Base-by-base conservation (phyloP, 2,113 vertebrate species). In the Macaca mulatta region DNA sequence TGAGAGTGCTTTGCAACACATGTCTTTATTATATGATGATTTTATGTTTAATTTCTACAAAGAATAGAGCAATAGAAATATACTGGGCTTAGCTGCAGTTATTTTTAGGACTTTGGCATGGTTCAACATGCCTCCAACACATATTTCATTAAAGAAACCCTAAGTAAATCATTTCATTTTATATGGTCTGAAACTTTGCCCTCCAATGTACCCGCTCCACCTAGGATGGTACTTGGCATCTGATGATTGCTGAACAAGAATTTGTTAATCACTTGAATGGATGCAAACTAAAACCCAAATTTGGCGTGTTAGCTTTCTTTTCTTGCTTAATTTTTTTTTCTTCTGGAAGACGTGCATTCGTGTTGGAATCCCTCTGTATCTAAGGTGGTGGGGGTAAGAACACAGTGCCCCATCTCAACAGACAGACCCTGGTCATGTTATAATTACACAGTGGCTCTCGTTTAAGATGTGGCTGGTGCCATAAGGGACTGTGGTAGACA, bases 41-140 rank as follows among this genome's bases (percentile, higher is more conserved):
- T 88, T 95, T 85, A 48, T 78, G 89, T 70, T 93, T 89, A 91
- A 80, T 74, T 75, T 85, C 87, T 89, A 40, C 2, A 92, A 93
- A 35, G 93, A 96, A 92, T 81, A 67, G n/a, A 80, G 23, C 40
- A 82, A 95, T 18, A n/a, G 16, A 94, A 90, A 78, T 32, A 72
- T 17, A 75, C 6, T 74, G 74, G 69, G 55, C 2, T 23, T 93
- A 80, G 5, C 8, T 22, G 35, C 70, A 87, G 61, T 48, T 93
- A 35, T 77, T 69, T 93, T 96, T 85, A 84, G 38, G 57, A 70
- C 8, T 93, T 88, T 45, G 20, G 75, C 22, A 12, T 45, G 30
- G 32, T 32, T 48, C 40, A 23, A 48, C 40, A 70, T 16, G 84
- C 35, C 16, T 55, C 11, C 10, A 45, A 70, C 27, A 88, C 12